These are phyloP conservation scores for Sternotherus odoratus DNA, from an alignment of 2,797 vertebrate genomes.

Conservation along the genomic window DNA sequence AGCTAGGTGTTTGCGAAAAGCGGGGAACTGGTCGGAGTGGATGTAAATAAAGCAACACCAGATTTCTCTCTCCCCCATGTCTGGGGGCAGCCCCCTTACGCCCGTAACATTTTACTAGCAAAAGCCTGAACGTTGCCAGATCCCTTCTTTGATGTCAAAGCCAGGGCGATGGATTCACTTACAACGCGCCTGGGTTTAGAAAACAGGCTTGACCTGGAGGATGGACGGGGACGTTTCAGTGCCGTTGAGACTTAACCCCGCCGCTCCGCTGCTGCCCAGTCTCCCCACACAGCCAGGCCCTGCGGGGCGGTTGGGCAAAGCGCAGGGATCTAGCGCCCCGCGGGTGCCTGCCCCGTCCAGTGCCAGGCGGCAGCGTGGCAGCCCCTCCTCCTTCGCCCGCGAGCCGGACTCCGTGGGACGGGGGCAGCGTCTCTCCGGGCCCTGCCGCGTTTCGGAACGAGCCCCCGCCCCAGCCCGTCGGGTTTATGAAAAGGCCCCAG, in stretches of 20 bases:
- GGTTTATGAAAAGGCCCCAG: not conserved
- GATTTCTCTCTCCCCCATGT: not conserved
- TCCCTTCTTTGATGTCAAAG: constrained; percentile 1
- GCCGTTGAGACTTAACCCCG: not conserved
- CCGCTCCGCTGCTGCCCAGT: too few relatives aligned
- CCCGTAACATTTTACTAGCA: not conserved
- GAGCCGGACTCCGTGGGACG: too few relatives aligned
- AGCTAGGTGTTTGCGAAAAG: not conserved
- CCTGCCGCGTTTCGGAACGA: too few relatives aligned
- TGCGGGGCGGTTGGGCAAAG: too few relatives aligned
- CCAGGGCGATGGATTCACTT: not conserved
- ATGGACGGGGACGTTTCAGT: too few relatives aligned
- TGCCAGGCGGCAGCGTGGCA: too few relatives aligned
- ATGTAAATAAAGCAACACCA: not conserved
- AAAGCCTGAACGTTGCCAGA: constrained; percentile 2
- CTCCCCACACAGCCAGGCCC: too few relatives aligned
- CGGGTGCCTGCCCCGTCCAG: not conserved
- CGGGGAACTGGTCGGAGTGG: not conserved
- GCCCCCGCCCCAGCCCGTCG: too few relatives aligned
- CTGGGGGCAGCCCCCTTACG: not conserved
- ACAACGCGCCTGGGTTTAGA: not conserved
- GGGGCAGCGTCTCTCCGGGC: too few relatives aligned
- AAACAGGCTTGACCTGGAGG: too few relatives aligned
- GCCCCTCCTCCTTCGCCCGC: too few relatives aligned
- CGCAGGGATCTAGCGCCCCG: too few relatives aligned